These are phyloP conservation scores for Umimayanthus kanabou DNA, from an alignment of 92 coral and sea anemone species.

Conservation along the genomic window DNA sequence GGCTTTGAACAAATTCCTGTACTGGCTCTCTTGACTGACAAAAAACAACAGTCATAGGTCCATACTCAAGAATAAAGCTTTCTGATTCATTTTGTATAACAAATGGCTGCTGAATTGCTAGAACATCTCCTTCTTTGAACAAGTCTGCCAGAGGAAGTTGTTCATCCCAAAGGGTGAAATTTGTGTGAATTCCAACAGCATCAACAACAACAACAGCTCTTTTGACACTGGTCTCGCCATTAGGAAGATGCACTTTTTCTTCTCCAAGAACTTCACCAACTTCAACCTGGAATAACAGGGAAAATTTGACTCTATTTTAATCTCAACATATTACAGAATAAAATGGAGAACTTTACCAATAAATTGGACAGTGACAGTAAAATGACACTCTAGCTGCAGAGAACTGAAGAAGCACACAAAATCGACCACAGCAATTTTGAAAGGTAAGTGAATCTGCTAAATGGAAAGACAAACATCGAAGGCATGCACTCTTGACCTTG, in stretches of 20 bases:
- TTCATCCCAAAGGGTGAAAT: slow-evolving; percentile 86
- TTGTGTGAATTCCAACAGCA: slow-evolving; percentile 75
- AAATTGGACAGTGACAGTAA: too few relatives aligned
- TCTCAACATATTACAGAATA: background rate
- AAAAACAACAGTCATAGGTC: slow-evolving; percentile 83
- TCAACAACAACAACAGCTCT: slow-evolving; percentile 73
- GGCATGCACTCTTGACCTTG: too few relatives aligned
- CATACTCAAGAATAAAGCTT: slow-evolving; percentile 84
- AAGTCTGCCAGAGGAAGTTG: slow-evolving; percentile 77
- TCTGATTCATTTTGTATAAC: slow-evolving; percentile 73
- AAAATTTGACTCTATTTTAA: too few relatives aligned
- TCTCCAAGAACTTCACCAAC: slow-evolving; percentile 76
- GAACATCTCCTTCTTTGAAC: slow-evolving; percentile 81
- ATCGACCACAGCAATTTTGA: too few relatives aligned
- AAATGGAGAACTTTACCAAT: background rate
- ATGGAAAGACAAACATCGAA: too few relatives aligned
- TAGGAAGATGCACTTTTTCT: slow-evolving; percentile 81
- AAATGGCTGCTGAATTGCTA: slow-evolving; percentile 83
- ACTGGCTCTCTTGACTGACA: slow-evolving; percentile 66
- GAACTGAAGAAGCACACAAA: too few relatives aligned
- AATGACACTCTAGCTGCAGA: too few relatives aligned
- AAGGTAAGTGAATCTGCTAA: too few relatives aligned
- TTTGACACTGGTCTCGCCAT: slow-evolving; percentile 85
- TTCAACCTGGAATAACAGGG: slow-evolving; percentile 49
- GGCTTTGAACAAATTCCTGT: slow-evolving; percentile 81